Evolutionary conservation across 1,140 invertebrate genomes (phyloP), one percentile per base, ranked within the genome.

Genomic region (Cotesia vestalis): DNA sequence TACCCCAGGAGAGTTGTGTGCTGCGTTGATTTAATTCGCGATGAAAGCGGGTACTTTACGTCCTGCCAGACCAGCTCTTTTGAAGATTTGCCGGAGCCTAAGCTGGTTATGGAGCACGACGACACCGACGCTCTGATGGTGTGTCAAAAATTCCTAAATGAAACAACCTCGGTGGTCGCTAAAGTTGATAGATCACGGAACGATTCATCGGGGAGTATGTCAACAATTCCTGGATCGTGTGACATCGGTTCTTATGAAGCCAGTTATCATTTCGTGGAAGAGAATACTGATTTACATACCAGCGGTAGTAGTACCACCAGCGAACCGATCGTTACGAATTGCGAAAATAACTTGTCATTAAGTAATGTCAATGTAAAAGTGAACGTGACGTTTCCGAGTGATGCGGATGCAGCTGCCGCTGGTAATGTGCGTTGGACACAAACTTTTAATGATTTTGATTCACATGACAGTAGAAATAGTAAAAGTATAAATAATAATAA

Each of bases 391-490:
- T 66, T 60, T 40, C 17, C 62, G 8, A 60, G 64, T 51, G 17
- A 4, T 66, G 14, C 14, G 27, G 9, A 51, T 55, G 12, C 51
- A 67, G 66, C 63, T 66, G 14, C 40, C 12, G 11, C 6, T 46
- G 11, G 6, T 9, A 46, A 46, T 46, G 40, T 6, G 11, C 17
- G 40, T 35, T 66, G 52, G 62, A 12, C 1, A 3, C 35, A 51
- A 52, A 72, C 70, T 12, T 72, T 40, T 12, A 72, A 72, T 40
- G 20, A 72, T 55, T 67, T 72, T 35, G 20, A 72, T 67, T 12
- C 38, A 9, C 9, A 52, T 9, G 67, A 69, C 6, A 11, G 46
- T n/a, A 40, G 51, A 9, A 59, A 34, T 59, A 46, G 6, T 46
- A 11, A 46, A 9, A 11, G 6, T 46, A 46, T 11, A 9, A 11